Base-by-base conservation (phyloP, 2,888 invertebrate species). In the Aleiodes alternator region DNA sequence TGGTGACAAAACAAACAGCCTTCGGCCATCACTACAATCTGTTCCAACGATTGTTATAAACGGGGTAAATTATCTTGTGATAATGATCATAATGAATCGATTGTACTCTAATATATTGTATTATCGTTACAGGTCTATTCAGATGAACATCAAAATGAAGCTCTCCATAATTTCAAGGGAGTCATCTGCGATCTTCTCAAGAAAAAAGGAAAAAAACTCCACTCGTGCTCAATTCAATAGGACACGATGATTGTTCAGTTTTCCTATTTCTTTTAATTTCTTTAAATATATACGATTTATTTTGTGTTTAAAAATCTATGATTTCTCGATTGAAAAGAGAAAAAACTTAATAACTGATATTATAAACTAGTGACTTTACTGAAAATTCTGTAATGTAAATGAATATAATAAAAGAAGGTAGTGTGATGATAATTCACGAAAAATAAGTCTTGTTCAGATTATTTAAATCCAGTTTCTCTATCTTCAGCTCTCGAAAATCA, bases 41-140 rank as follows among this genome's bases (percentile, higher is more conserved):
- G 89, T 91, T 0, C 91, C 91, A 7, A 88, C 90, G 0, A 84
- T 91, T 53, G 80, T 87, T 5, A 86, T 91, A 76, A 89, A 91
- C 69, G 88, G 87, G 64, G 87, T 90, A 78, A 87, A 87, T 86
- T 34, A 34, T 34, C 6, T 34, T 34, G 6, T 34, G 34, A 34
- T 34, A 34, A 34, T 34, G 0, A 34, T 34, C 34, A 3, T 6
- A 34, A 34, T 34, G 4, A 3, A 34, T 34, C 34, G 4, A 34
- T 34, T 34, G 34, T 34, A 3, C 34, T 34, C 6, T 34, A 34
- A 34, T 34, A 34, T 6, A 34, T 6, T 34, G 2, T 3, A 34
- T 34, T 34, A 34, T 34, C 6, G 34, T 34, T 6, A 34, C 34
- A 34, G 34, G 34, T 6, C 34, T 34, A 34, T 4, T 34, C 34